Base-by-base conservation (phyloP, 2,888 invertebrate species). In the Lissonota sp. region DNA sequence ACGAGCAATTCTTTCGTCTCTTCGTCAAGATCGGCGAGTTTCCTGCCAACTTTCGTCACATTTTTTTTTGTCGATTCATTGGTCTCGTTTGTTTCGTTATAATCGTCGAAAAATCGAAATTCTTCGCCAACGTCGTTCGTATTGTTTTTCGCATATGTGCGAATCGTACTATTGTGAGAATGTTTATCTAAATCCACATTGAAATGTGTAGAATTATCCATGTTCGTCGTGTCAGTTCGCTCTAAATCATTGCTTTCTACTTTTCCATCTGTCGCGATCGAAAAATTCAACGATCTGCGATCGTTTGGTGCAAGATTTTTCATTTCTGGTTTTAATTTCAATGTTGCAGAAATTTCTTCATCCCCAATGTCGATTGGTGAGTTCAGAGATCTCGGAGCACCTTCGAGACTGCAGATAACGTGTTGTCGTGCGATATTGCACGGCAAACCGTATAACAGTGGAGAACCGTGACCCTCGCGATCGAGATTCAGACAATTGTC, bases 401-500 rank as follows among this genome's bases (percentile, higher is more conserved):
- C n/a, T 2, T 58, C 60, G 46, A 80, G 57, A 58, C 70, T 60
- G 39, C 84, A 84, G 40, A 84, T 78, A 42, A 85, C 84, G 12
- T 75, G 75, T 63, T 85, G 84, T 44, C 44, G 78, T 10, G 79
- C 75, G 1, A 58, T 55, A 14, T 85, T 83, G 46, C 86, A 85
- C 0, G 81, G 72, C 16, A 85, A 67, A 7, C 84, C 85, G 51
- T 86, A 86, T 6, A 86, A 84, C 10, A 86, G 62, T 6, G 85
- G 85, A 40, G 79, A 75, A 39, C 80, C 83, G 10, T 83, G 80
- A 51, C 77, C 80, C 42, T 86, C 86, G 42, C 83, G 80, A 67
- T 85, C 86, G 7, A 86, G 73, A 70, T 86, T 86, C 46, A 85
- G 44, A 12, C 86, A 86, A 60, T 57, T 77, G 62, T 85, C 62